Base-by-base conservation (phyloP, 2,797 vertebrate genomes). In the Dromococcyx pavoninus region DNA sequence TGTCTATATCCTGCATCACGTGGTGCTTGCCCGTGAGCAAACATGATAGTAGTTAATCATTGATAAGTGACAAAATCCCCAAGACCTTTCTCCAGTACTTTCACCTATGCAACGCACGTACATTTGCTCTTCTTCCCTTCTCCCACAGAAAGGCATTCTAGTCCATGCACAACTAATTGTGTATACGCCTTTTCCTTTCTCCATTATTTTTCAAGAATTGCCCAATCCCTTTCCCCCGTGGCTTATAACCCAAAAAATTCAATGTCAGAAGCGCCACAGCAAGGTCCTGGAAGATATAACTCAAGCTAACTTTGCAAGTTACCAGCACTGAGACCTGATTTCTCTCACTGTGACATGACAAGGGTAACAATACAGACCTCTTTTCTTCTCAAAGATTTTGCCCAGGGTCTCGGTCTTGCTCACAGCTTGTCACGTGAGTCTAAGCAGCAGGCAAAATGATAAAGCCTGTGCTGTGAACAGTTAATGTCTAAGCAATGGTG, bases 361-460 rank as follows among this genome's bases (percentile, higher is more conserved):
- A 56, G 5, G 11, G n/a, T 41, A 65, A 16, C 19, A 25, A 61
- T 6, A 78, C 2, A 58, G 32, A 64, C 3, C 4, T 21, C 32
- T 3, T 25, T n/a, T n/a, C n/a, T n/a, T 10, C 57, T 33, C 14
- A 0, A 57, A 66, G 61, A 37, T 27, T 72, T 41, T 35, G 30
- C 17, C 28, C 50, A 30, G 22, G 7, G 8, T 64, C 64, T 66
- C 41, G 7, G 8, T 64, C 64, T 66, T 41, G 16, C 25, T 64
- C 43, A 66, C 0, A 0, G 54, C 35, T 84, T 90, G 23, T 65
- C 44, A 71, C 1, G 0, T 0, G 4, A 60, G 24, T 12, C 27
- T 50, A 78, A 58, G 54, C 43, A 88, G 77, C 3, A 58, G 22
- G 48, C 11, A 76, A 53, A 86, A 64, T 0, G 10, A 61, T 13